phyloP scores from a whole-genome alignment of 2,888 invertebrate genomes.

The Apantesis nais region DNA sequence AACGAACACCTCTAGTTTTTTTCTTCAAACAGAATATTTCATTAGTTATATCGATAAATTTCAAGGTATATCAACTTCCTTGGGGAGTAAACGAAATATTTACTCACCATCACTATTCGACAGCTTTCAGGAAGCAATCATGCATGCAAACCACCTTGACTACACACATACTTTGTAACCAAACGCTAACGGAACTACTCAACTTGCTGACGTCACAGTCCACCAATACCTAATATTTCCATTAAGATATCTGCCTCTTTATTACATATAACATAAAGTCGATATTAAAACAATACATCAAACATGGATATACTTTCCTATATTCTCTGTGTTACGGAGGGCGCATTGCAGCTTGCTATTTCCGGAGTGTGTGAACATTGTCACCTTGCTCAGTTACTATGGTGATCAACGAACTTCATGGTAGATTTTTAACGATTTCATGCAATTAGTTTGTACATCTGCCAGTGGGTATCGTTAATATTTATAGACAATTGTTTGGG shows the following conservation, averaged over 20 bases:
- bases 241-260: neutral
- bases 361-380: slow-evolving; percentile 76
- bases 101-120: slow-evolving; percentile 21
- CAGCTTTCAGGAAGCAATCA: slow-evolving; percentile 59
- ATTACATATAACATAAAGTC: slow-evolving; percentile 1
- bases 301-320: slow-evolving; percentile 1
- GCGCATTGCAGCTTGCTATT: slow-evolving; percentile 75
- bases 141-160: slow-evolving; percentile 48
- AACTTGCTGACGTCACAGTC: slow-evolving; percentile 62
- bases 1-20: neutral
- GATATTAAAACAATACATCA: neutral
- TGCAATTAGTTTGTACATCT: slow-evolving; percentile 43
- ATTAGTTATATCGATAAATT: neutral
- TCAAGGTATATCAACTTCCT: slow-evolving; percentile 10
- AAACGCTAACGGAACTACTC: slow-evolving; percentile 66
- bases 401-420: slow-evolving; percentile 66
- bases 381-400: slow-evolving; percentile 74
- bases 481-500: slow-evolving; percentile 15
- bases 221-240: slow-evolving; percentile 11
- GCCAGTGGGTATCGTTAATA: slow-evolving; percentile 25
- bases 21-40: neutral
- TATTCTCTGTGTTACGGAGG: slow-evolving; percentile 37
- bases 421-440: slow-evolving; percentile 47
- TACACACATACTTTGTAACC: slow-evolving; percentile 51
- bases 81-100: slow-evolving; percentile 17